Conservation (phyloP, 2,888 invertebrate species). For the Eubasilissa splendida region DNA sequence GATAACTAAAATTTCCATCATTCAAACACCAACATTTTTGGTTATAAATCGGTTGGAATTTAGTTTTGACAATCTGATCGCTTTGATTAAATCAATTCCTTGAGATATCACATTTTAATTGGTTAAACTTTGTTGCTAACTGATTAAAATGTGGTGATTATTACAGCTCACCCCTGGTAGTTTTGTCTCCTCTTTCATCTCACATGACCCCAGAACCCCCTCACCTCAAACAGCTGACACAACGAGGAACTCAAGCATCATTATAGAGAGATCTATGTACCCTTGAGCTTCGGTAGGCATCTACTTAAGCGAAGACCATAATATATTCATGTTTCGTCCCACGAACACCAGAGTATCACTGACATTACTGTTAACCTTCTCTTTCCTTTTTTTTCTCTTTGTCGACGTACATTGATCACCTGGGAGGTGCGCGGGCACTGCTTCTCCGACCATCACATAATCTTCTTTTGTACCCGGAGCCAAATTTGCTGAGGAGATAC, state of each 20-base stretch:
- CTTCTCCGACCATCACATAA: not conserved
- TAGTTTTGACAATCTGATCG: too few relatives aligned
- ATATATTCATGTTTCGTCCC: constrained; percentile 52
- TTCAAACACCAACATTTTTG: too few relatives aligned
- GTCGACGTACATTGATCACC: constrained; percentile 56
- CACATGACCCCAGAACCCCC: not conserved
- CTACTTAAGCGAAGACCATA: constrained; percentile 52
- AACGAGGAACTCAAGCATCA: constrained; percentile 8
- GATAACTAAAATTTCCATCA: too few relatives aligned
- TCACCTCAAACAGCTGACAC: constrained; percentile 5
- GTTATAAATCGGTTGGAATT: too few relatives aligned
- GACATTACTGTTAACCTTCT: constrained; percentile 56
- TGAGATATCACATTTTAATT: too few relatives aligned
- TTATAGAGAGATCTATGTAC: constrained; percentile 34
- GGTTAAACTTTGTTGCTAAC: too few relatives aligned
- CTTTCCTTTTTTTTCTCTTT: constrained; percentile 53
- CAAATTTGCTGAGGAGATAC: not conserved
- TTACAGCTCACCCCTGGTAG: not conserved
- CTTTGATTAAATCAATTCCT: too few relatives aligned
- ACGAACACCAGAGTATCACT: constrained; percentile 53
- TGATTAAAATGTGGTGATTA: too few relatives aligned
- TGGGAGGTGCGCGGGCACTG: constrained; percentile 18
- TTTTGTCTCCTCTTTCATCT: not conserved
- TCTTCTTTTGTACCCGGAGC: not conserved
- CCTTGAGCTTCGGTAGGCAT: constrained; percentile 37